Evolutionary conservation across 1,140 invertebrate species (phyloP).

Genomic region (Palaemon carinicauda): DNA sequence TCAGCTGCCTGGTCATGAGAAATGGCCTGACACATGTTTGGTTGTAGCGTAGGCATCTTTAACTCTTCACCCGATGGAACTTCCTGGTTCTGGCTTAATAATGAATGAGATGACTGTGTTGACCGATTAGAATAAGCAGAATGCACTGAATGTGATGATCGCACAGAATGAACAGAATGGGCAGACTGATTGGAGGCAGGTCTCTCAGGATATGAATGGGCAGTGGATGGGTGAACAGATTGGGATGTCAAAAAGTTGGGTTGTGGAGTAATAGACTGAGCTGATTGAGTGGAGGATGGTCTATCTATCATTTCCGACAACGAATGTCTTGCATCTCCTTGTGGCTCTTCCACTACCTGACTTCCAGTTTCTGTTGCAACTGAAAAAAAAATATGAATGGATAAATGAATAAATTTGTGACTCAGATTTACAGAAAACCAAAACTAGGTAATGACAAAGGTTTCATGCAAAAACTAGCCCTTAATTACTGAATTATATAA

Average conservation of each 20-base stretch:
- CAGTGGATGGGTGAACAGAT: slow-evolving; percentile 7
- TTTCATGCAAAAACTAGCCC: too few relatives aligned
- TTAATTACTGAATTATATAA: too few relatives aligned
- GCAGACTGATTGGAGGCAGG: slow-evolving; percentile 53
- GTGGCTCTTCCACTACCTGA: background rate
- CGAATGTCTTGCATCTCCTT: background rate
- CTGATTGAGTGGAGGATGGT: slow-evolving; percentile 13
- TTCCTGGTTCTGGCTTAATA: slow-evolving; percentile 17
- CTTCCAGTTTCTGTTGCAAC: background rate
- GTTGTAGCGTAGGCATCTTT: background rate
- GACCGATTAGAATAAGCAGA: slow-evolving; percentile 8
- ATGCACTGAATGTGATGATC: slow-evolving; percentile 13
- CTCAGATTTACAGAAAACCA: background rate
- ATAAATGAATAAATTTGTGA: background rate
- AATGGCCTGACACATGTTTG: background rate
- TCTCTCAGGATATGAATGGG: slow-evolving; percentile 14
- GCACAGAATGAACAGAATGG: slow-evolving; percentile 37
- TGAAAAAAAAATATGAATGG: background rate
- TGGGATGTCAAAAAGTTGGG: background rate
- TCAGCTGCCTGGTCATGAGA: background rate
- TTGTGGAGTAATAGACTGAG: background rate
- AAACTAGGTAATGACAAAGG: background rate
- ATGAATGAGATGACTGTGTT: background rate
- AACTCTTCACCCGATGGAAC: background rate
- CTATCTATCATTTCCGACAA: background rate